Conservation (phyloP, 1,140 invertebrate species). For the Macrotrachela quadricornifera region DNA sequence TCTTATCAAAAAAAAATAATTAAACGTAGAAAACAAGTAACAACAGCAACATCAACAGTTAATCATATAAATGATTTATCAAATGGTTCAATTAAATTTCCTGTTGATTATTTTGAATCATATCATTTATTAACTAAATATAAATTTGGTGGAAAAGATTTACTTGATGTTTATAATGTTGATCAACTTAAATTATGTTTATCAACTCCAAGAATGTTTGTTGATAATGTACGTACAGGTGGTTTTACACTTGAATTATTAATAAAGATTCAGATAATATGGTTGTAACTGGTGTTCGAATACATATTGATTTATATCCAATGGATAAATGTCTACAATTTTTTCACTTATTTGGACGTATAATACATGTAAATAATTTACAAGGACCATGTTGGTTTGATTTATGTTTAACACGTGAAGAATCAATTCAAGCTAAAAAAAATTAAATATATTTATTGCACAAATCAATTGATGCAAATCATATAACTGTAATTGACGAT, state of each 20-base stretch:
- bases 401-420: slow-evolving; percentile 73
- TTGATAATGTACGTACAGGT: slow-evolving; percentile 38
- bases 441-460: slow-evolving; percentile 60
- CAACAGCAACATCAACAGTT: too few relatives aligned
- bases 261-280: slow-evolving; percentile 61
- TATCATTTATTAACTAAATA: slow-evolving; percentile 69
- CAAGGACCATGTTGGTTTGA: slow-evolving; percentile 75
- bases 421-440: slow-evolving; percentile 75
- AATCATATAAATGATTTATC: too few relatives aligned
- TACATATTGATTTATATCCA: slow-evolving; percentile 65
- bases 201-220: slow-evolving; percentile 45
- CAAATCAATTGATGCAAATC: slow-evolving; percentile 55
- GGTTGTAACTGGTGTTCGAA: slow-evolving; percentile 44
- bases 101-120: slow-evolving; percentile 88
- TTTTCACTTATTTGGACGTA: slow-evolving; percentile 64
- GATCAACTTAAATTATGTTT: slow-evolving; percentile 78
- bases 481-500: slow-evolving; percentile 69
- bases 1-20: too few relatives aligned
- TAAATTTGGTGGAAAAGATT: slow-evolving; percentile 74
- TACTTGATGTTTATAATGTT: slow-evolving; percentile 78
- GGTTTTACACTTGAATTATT: slow-evolving; percentile 67
- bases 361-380: slow-evolving; percentile 44
- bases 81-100: too few relatives aligned
- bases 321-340: slow-evolving; percentile 56
- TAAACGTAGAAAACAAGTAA: too few relatives aligned